These are phyloP conservation scores for Pandemis heparana DNA, from an alignment of 2,888 invertebrate genomes.

Conservation along the genomic window DNA sequence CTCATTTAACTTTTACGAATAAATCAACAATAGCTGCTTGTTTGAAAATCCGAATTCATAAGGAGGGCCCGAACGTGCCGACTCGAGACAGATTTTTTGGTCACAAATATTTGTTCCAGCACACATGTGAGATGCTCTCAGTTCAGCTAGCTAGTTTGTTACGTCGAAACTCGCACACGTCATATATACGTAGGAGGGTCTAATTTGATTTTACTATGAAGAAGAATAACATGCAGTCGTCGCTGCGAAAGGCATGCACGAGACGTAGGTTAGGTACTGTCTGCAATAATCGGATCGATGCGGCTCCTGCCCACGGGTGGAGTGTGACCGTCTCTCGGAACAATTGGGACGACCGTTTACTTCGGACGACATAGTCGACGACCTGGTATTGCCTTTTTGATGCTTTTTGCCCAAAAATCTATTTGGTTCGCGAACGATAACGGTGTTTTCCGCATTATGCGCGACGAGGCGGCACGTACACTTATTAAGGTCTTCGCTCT, in stretches of 20 bases:
- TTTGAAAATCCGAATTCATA: conserved; percentile 15
- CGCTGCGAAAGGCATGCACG: conserved; percentile 10
- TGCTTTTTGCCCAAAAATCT: conserved; percentile 80
- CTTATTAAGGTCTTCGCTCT: conserved; percentile 74
- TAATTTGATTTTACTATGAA: conserved; percentile 29
- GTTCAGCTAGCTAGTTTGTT: conserved; percentile 23
- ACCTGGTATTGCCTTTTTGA: conserved; percentile 77
- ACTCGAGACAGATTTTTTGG: conserved; percentile 18
- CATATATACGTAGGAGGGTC: conserved; percentile 26
- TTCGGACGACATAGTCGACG: conserved; percentile 68
- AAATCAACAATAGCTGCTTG: conserved; percentile 23
- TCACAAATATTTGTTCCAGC: conserved; percentile 28
- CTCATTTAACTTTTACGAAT: conserved; percentile 25
- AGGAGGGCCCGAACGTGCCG: conserved; percentile 19
- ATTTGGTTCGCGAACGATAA: conserved; percentile 78
- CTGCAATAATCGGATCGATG: conserved; percentile 15
- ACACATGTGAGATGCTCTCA: conserved; percentile 21
- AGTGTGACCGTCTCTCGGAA: conserved; percentile 58
- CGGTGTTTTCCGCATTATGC: conserved; percentile 72
- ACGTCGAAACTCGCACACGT: conserved; percentile 18
- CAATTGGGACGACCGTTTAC: conserved; percentile 78
- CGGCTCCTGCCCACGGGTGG: conserved; percentile 4
- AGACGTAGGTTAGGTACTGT: background rate
- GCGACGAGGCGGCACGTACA: conserved; percentile 65
- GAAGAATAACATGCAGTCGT: conserved; percentile 19